Evolutionary conservation across 2,888 invertebrate genomes (phyloP), one percentile per base, ranked within the genome.

Genomic region (Adineta ricciae): DNA sequence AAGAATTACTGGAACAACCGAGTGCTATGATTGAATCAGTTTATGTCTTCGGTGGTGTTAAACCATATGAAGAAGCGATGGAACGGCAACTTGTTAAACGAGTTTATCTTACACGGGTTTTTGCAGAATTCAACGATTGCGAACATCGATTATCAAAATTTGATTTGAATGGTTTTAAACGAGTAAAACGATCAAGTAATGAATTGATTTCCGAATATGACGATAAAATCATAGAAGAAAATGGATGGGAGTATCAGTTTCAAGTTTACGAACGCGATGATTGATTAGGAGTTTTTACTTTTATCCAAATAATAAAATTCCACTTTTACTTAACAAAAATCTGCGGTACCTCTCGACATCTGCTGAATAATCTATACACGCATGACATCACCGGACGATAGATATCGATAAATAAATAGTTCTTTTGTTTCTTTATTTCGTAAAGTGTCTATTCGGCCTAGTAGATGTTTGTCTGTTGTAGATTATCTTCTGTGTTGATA

Each of bases 161-260:
- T 41, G 78, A 78, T 41, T 78, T 78, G 38, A 21, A 8, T 41
- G 41, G n/a, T 38, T 78, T 78, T 9, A 19, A 41, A 41, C 78
- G 38, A 24, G 14, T 78, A 41, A 78, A 78, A 78, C 78, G 78
- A n/a, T 2, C 38, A 2, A 11, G 0, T 8, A 14, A n/a, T n/a
- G 78, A 78, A 41, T 7, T 78, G 8, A 24, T 78, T 38, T 7
- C 78, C 0, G 41, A 38, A n/a, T 9, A 11, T 1, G 78, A 78
- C 41, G 78, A 41, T 78, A 21, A 78, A 78, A 78, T 78, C 3
- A n/a, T 41, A 8, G 78, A 78, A 78, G 78, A 78, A 21, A 78
- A 78, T 41, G 78, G 78, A 21, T 78, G 78, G 38, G 24, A 2
- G 41, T 78, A 78, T 78, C 78, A 78, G n/a, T 78, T 78, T 41